Evolutionary conservation across 2,113 vertebrate genomes (phyloP), one percentile per base, ranked within the genome.

Genomic region (Zeus faber): DNA sequence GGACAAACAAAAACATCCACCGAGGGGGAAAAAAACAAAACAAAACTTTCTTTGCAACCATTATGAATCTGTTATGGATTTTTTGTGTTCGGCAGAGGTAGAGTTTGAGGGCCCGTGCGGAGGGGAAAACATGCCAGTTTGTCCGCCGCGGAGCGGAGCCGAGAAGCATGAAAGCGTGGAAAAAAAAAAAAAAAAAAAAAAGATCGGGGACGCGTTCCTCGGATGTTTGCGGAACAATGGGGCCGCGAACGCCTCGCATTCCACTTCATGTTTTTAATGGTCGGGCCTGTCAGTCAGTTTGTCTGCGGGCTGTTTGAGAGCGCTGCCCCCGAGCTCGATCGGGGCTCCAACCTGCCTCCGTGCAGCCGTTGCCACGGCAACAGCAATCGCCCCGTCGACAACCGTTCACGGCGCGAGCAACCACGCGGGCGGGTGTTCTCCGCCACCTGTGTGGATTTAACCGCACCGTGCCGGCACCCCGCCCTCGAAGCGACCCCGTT

Each of bases 141-240:
- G 41, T 62, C 49, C 35, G 37, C 2, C 4, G 10, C 37, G 29
- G 23, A 48, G 48, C 43, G 31, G 46, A 54, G 71, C 70, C 58
- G 67, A 62, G 58, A 6, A 51, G 59, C 39, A 18, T 53, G 66
- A 69, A 67, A 61, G 67, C 61, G 68, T 77, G 49, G n/a, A n/a
- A n/a, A n/a, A n/a, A n/a, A n/a, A n/a, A n/a, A n/a, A n/a, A n/a
- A n/a, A n/a, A 60, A 62, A 50, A 64, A 60, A 62, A 50, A 64
- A 9, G 25, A 35, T 67, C 53, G 39, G 27, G 61, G 21, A 41
- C 54, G 62, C 72, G 60, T 84, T 86, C 82, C 67, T 77, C 59
- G 65, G 67, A 81, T 85, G 72, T 76, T 85, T 84, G 72, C 45
- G 22, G 46, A 75, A 78, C 80, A 81, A 82, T 72, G 67, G 64